Conservation (phyloP, 1,140 invertebrate species). For the Sitophilus oryzae region DNA sequence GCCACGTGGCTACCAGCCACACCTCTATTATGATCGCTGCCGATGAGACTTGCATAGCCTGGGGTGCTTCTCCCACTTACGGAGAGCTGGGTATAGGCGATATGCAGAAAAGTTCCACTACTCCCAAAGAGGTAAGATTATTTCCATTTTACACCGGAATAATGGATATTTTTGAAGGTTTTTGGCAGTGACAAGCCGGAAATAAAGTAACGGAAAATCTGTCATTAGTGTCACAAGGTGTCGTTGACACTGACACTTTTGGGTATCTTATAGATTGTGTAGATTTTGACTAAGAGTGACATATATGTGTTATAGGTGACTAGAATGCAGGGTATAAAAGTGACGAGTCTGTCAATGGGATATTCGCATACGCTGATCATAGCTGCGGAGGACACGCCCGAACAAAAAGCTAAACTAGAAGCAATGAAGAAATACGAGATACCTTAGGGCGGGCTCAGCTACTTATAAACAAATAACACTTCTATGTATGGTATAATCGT, state of each 20-base stretch:
- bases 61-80: conserved; percentile 86
- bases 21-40: conserved; percentile 83
- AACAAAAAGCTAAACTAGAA: conserved; percentile 57
- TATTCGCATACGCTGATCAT: conserved; percentile 76
- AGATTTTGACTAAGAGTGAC: too few species aligned
- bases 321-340: conserved; percentile 71
- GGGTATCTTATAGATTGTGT: too few species aligned
- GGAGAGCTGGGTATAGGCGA: conserved; percentile 89
- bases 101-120: conserved; percentile 78
- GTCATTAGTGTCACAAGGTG: too few species aligned
- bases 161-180: too few species aligned
- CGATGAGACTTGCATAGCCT: conserved; percentile 83
- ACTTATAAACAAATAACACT: conserved; percentile 7
- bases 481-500: not conserved
- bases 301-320: conserved; percentile 53
- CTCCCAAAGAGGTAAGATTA: conserved; percentile 68
- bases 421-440: conserved; percentile 47
- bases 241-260: too few species aligned
- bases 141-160: not conserved
- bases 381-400: conserved; percentile 58
- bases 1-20: conserved; percentile 69
- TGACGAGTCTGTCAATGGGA: conserved; percentile 76
- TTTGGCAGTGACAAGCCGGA: not conserved
- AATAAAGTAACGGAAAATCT: too few species aligned
- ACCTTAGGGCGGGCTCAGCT: conserved; percentile 19